Conservation (phyloP, 2,888 invertebrate species). For the Carterocephalus palaemon region DNA sequence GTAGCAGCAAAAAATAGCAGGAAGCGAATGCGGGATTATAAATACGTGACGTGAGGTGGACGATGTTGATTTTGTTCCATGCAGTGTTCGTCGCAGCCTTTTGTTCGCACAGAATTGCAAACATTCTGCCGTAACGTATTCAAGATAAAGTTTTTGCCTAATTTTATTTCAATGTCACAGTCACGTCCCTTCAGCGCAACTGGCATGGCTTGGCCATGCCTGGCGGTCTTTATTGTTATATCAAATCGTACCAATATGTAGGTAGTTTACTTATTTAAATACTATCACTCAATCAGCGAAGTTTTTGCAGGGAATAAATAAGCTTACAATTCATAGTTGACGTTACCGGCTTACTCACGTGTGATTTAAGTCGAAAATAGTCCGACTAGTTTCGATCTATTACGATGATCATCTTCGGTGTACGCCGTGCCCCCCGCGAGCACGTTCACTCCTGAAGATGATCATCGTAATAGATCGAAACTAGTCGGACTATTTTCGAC, state of each 20-base stretch:
- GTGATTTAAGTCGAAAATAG: not conserved
- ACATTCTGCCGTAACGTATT: slow-evolving; percentile 43
- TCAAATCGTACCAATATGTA: too few relatives aligned
- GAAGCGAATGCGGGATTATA: slow-evolving; percentile 71
- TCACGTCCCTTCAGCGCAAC: slow-evolving; percentile 10
- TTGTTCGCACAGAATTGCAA: slow-evolving; percentile 62
- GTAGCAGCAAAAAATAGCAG: slow-evolving; percentile 68
- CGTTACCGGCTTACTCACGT: too few relatives aligned
- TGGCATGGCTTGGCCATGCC: not conserved
- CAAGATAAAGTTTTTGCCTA: slow-evolving; percentile 32
- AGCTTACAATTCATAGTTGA: not conserved
- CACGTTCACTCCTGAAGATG: too few relatives aligned
- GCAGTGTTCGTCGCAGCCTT: slow-evolving; percentile 43
- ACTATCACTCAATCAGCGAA: too few relatives aligned
- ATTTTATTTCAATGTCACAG: slow-evolving; percentile 33
- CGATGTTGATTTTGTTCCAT: slow-evolving; percentile 70
- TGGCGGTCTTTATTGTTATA: slow-evolving; percentile 1
- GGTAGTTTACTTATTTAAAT: too few relatives aligned
- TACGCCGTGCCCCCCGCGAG: too few relatives aligned
- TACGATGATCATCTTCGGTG: too few relatives aligned
- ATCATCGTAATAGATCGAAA: too few relatives aligned
- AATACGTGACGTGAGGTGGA: slow-evolving; percentile 68
- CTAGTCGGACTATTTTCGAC: too few relatives aligned
- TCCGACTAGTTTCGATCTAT: too few relatives aligned
- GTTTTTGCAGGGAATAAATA: not conserved